A percentile compares a stretch with the other conserved stretches of the same genome.
phyloP scores from a whole-genome alignment of 53 echinoderm and acorn worm species.

The Actinopyga echinites region DNA sequence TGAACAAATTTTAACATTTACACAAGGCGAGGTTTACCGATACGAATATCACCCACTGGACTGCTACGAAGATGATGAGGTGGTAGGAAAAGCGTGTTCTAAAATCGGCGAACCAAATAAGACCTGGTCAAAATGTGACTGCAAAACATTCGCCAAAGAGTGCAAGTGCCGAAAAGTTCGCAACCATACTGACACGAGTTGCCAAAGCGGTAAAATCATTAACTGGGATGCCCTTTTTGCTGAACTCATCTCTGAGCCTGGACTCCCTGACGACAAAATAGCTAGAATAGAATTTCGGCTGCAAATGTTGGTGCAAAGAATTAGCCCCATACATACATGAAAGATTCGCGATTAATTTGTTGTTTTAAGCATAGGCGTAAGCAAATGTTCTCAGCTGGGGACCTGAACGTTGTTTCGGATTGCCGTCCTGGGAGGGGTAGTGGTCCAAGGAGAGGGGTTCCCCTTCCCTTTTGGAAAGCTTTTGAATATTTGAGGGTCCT shows the following conservation, averaged over 20 bases:
- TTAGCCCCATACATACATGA: not conserved
- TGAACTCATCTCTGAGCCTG: slow-evolving; percentile 1
- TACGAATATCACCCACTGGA: slow-evolving; percentile 2
- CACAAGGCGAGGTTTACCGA: not conserved
- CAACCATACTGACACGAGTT: not conserved
- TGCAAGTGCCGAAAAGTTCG: slow-evolving; percentile 26
- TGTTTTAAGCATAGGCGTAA: too few species aligned
- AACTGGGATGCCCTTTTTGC: not conserved
- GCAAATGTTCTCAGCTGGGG: too few species aligned
- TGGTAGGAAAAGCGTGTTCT: not conserved
- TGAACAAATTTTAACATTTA: slow-evolving; percentile 13
- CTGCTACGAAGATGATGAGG: not conserved
- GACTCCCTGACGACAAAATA: slow-evolving; percentile 4
- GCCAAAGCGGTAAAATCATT: not conserved
- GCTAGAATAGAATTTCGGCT: not conserved
- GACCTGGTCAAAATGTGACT: not conserved
- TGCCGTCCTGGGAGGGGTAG: too few species aligned
- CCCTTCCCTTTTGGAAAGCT: too few species aligned
- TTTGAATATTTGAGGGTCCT: too few species aligned
- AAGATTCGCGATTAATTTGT: too few species aligned
- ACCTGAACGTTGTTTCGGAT: too few species aligned
- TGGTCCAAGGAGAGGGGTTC: too few species aligned
- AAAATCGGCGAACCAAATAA: slow-evolving; percentile 2
- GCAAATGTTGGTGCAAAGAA: not conserved
- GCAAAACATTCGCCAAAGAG: slow-evolving; percentile 8